Base-by-base conservation (phyloP, 2,888 invertebrate genomes). In the Nasonia oneida region DNA sequence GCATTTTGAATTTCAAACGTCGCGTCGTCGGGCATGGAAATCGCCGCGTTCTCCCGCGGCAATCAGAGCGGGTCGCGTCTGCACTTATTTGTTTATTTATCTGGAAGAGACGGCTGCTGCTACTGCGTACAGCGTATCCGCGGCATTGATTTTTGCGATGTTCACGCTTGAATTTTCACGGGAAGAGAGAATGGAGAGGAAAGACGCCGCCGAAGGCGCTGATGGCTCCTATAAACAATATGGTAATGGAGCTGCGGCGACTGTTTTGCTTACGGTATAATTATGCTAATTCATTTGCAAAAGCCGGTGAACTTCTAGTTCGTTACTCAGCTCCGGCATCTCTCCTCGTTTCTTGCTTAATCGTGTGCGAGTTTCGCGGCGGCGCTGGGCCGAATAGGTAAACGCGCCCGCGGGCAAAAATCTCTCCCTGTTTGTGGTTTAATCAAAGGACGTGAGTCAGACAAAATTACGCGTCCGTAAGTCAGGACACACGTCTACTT, bases 231-330 rank as follows among this genome's bases (percentile, higher is more conserved):
- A 90, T 91, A 90, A 91, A 91, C 90, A 90, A 89, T 89, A 90
- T 89, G 89, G 90, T 90, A 91, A 91, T 92, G 89, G 90, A 90
- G 88, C n/a, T 29, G 29, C n/a, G 57, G 57, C 57, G 87, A 89
- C 57, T 64, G 74, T 83, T 87, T 89, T 86, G 89, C 88, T 90
- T 90, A 89, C 90, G 90, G 90, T 88, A 91, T 91, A 91, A 92
- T 92, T 92, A 92, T 92, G 92, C 90, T 91, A 92, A 92, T 91
- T 91, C 89, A 88, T 91, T 91, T 90, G 90, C 90, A 90, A 91
- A 91, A 90, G 88, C 88, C 87, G 87, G 89, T 87, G 86, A 88
- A 90, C 87, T 90, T 90, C 78, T 33, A 75, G 67, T 81, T 84
- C 84, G 85, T 86, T 83, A 78, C 61, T 82, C 83, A 37, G 77